Evolutionary conservation across 2,797 vertebrate genomes (phyloP).

Genomic region (Miopithecus talapoin): DNA sequence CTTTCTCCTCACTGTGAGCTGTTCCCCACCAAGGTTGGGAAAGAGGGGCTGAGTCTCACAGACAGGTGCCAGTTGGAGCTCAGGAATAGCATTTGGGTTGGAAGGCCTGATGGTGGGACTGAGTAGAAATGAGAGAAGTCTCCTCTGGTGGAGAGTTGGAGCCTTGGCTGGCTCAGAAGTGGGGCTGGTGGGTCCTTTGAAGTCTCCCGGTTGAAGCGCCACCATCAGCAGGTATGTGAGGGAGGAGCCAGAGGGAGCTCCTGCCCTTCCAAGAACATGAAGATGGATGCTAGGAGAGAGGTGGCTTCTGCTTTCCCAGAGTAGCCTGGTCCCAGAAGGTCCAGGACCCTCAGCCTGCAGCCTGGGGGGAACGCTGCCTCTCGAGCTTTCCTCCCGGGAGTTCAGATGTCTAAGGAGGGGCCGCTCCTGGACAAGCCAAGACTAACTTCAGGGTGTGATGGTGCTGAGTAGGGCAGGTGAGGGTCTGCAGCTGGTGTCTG

Average conservation of each 20-base stretch:
- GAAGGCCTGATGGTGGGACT: not conserved
- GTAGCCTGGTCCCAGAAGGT: not conserved
- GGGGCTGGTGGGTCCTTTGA: not conserved
- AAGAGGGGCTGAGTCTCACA: not conserved
- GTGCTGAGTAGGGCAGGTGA: not conserved
- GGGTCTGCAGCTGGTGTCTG: not conserved
- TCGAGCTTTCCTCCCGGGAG: not conserved
- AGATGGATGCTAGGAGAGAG: not conserved
- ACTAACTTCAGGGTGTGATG: not conserved
- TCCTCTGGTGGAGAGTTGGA: not conserved
- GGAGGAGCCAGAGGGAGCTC: not conserved
- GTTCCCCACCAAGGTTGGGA: constrained; percentile 45
- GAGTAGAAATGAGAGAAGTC: not conserved
- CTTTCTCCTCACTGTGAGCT: constrained; percentile 82
- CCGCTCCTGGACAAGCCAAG: not conserved
- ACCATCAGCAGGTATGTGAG: not conserved
- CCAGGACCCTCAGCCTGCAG: not conserved
- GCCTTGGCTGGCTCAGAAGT: not conserved
- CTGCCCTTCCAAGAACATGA: not conserved
- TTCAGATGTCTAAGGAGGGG: not conserved
- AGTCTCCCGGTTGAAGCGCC: not conserved
- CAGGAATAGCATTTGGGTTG: not conserved
- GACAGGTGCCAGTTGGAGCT: not conserved
- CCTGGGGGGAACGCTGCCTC: not conserved
- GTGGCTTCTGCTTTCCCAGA: not conserved